These are phyloP conservation scores for Morone chrysops DNA, from an alignment of 2,113 vertebrate genomes.

Conservation along the genomic window DNA sequence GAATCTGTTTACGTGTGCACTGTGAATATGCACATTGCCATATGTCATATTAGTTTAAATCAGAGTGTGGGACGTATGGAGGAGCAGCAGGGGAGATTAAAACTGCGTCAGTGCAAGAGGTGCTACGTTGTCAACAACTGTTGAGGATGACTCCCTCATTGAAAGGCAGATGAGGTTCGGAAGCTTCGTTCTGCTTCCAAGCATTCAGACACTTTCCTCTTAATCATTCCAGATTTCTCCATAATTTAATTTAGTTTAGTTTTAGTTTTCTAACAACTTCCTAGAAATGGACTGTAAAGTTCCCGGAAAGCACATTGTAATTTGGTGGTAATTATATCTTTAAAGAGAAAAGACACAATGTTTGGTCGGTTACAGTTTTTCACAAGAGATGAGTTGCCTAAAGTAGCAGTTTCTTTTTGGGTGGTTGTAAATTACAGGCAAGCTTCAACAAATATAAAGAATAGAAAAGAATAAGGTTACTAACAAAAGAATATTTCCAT, in stretches of 20 bases:
- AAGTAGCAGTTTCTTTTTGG: neutral
- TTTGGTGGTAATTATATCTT: neutral
- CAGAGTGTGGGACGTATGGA: slow-evolving; percentile 31
- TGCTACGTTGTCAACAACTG: slow-evolving; percentile 37
- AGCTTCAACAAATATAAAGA: neutral
- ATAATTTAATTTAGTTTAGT: slow-evolving; percentile 20
- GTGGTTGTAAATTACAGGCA: neutral
- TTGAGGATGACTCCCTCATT: slow-evolving; percentile 29
- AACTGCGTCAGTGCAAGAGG: slow-evolving; percentile 40
- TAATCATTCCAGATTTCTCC: slow-evolving; percentile 25
- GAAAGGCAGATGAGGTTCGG: slow-evolving; percentile 44
- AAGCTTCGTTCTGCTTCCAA: slow-evolving; percentile 10
- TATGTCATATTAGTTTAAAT: slow-evolving; percentile 60
- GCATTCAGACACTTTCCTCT: slow-evolving; percentile 21
- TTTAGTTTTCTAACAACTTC: neutral
- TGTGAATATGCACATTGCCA: slow-evolving; percentile 51
- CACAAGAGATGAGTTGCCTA: neutral
- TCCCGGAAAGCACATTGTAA: neutral
- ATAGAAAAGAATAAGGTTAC: neutral
- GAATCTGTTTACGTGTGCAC: slow-evolving; percentile 40
- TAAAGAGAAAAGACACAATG: neutral
- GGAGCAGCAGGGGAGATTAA: slow-evolving; percentile 55
- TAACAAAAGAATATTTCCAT: neutral
- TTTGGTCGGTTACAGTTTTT: neutral
- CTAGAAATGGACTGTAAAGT: neutral